Percentiles rank a stretch among this genome's conserved stretches.
Evolutionary conservation across 2,888 invertebrate species (phyloP).

Genomic region (Neoaliturus tenellus): DNA sequence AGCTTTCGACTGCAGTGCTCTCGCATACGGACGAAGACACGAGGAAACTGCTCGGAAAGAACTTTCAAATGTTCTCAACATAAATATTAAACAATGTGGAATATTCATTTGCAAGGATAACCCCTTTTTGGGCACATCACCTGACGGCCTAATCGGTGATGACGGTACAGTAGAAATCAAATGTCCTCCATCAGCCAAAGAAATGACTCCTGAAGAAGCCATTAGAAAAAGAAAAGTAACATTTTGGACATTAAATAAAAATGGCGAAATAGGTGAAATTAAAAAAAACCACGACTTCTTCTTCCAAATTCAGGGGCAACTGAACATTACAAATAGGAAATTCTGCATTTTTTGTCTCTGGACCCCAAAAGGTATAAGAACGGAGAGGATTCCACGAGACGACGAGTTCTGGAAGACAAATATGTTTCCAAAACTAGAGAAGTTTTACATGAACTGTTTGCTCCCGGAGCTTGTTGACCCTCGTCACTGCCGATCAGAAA

Average conservation of each 20-base stretch:
- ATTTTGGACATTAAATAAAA: slow-evolving; percentile 15
- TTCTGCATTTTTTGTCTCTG: slow-evolving; percentile 42
- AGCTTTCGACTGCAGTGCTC: neutral
- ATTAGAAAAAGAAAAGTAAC: slow-evolving; percentile 6
- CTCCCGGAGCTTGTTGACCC: slow-evolving; percentile 49
- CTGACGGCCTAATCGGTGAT: slow-evolving; percentile 28
- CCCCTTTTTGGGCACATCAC: neutral
- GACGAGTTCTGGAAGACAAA: slow-evolving; percentile 30
- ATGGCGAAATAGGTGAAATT: neutral
- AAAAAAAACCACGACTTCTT: slow-evolving; percentile 35
- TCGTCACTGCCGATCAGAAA: slow-evolving; percentile 50
- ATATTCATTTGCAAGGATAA: neutral
- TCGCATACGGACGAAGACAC: slow-evolving; percentile 5
- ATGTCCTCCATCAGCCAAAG: slow-evolving; percentile 41
- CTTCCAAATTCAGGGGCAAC: slow-evolving; percentile 54
- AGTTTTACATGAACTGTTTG: slow-evolving; percentile 44
- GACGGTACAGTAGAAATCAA: slow-evolving; percentile 39
- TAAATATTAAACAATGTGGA: slow-evolving; percentile 3
- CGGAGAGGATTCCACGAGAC: slow-evolving; percentile 12
- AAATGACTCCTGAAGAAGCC: slow-evolving; percentile 41
- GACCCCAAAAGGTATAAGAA: slow-evolving; percentile 39
- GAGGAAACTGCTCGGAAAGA: neutral
- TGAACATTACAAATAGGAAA: slow-evolving; percentile 34
- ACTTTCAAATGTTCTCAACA: neutral
- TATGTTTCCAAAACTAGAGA: slow-evolving; percentile 23